Percentiles rank a stretch among this genome's conserved stretches.
phyloP scores from a whole-genome alignment of 2,888 invertebrate species.

The Macaria liturata region DNA sequence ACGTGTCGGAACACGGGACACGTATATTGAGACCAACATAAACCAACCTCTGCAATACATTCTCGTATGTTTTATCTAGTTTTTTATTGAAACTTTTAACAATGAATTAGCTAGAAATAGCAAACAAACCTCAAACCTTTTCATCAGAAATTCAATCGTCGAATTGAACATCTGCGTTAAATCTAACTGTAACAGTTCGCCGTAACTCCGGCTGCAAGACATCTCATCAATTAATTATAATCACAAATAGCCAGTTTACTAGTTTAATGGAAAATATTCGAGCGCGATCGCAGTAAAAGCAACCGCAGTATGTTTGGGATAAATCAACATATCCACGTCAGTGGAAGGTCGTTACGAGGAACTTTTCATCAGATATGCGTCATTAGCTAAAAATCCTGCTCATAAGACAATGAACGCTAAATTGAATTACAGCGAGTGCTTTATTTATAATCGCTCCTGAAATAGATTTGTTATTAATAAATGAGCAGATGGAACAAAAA shows the following conservation, averaged over 20 bases:
- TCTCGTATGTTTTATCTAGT: too few species aligned
- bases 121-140: background rate
- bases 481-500: slow-evolving; percentile 16
- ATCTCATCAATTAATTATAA: slow-evolving; percentile 20
- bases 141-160: background rate
- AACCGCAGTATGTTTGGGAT: slow-evolving; percentile 12
- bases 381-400: slow-evolving; percentile 7
- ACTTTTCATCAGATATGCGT: slow-evolving; percentile 5
- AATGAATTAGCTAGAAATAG: background rate
- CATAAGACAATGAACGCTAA: slow-evolving; percentile 19
- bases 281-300: slow-evolving; percentile 5
- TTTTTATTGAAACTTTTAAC: background rate
- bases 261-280: slow-evolving; percentile 8
- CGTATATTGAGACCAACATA: too few species aligned
- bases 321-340: slow-evolving; percentile 11
- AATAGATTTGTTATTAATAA: slow-evolving; percentile 18
- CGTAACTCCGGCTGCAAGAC: slow-evolving; percentile 6
- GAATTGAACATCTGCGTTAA: slow-evolving; percentile 11
- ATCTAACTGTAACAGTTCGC: slow-evolving; percentile 1
- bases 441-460: slow-evolving; percentile 20
- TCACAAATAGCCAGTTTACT: slow-evolving; percentile 14
- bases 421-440: slow-evolving; percentile 12
- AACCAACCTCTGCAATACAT: too few species aligned
- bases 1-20: too few species aligned
- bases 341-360: slow-evolving; percentile 4